Evolutionary conservation across 2,888 invertebrate species (phyloP), one percentile per base, ranked within the genome.

Genomic region (Galeruca laticollis): DNA sequence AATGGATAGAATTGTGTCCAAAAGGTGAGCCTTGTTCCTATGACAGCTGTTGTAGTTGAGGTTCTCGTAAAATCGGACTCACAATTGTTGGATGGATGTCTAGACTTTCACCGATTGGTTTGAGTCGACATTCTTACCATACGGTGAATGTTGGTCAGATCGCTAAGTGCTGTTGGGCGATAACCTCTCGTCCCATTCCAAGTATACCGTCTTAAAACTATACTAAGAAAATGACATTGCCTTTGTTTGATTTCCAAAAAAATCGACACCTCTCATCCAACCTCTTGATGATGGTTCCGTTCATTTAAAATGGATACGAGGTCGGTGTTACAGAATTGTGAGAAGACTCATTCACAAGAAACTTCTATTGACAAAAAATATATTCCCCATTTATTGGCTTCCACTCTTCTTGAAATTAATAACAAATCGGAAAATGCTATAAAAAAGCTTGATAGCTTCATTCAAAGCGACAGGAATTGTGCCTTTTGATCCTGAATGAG

Each of bases 161-260:
- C 74, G 56, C 13, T 81, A 82, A 73, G 75, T 81, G n/a, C 18
- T 82, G 15, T 72, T 84, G 57, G 83, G 83, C 9, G 80, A 85
- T 35, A 76, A 76, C 80, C 60, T 72, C 31, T n/a, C 71, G 18
- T 70, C 59, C 9, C 66, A 67, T 20, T 66, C 59, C 18, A 59
- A 43, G 2, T n/a, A 67, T 9, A 40, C 35, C 52, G 71, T 76
- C 8, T 31, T 75, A 20, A 52, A 40, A 11, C 59, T 57, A 47
- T 73, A 68, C 33, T 9, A 56, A 68, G 81, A 83, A 37, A 79
- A 84, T 78, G 74, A 37, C 69, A 81, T 10, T 81, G 81, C 1
- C n/a, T n/a, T n/a, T n/a, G n/a, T n/a, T n/a, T n/a, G n/a, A n/a
- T n/a, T n/a, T n/a, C n/a, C n/a, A n/a, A 70, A 74, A 47, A 81